Base-by-base conservation (phyloP, 1,140 invertebrate species). In the honey bee (Apis mellifera) region DNA sequence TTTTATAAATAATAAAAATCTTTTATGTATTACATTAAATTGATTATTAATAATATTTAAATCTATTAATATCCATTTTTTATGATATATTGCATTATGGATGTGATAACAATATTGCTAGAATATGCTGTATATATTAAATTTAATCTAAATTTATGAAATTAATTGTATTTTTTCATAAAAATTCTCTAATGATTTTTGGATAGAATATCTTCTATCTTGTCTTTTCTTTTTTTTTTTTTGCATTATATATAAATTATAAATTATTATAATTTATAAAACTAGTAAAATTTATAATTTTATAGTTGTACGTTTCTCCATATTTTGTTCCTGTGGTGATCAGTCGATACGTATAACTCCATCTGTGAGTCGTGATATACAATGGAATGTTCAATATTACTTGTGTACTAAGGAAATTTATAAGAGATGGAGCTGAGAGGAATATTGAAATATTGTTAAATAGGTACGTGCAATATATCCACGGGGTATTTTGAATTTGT, bases 371-470 rank as follows among this genome's bases (percentile, higher is more conserved):
- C 60, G 71, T 76, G 68, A 26, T 57, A 66, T 60, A 88, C 64
- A 87, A 76, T 88, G 86, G 78, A 64, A 88, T 83, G 83, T 81
- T 88, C 76, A 62, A 78, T 79, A 79, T 88, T 72, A 66, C 72
- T 88, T 73, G 84, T 81, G 84, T 85, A 88, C 84, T 88, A 82
- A 88, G 72, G 75, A 70, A 81, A 85, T 88, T 88, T 82, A 84
- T 88, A 88, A 89, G 87, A 89, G 87, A 89, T 89, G 87, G 87
- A 88, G 87, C 87, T 89, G 78, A 88, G 84, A 68, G 54, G 82
- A 78, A 85, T 83, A 88, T 88, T 88, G 81, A 88, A 78, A 64
- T 82, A 78, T 81, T 86, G 62, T 78, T 81, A 84, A 89, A 88
- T 88, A 89, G 87, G 87, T 88, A 88, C 54, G 86, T 85, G 80